Evolutionary conservation across 2,113 vertebrate species (phyloP), one percentile per base, ranked within the genome.

Genomic region (Hyaena hyaena): DNA sequence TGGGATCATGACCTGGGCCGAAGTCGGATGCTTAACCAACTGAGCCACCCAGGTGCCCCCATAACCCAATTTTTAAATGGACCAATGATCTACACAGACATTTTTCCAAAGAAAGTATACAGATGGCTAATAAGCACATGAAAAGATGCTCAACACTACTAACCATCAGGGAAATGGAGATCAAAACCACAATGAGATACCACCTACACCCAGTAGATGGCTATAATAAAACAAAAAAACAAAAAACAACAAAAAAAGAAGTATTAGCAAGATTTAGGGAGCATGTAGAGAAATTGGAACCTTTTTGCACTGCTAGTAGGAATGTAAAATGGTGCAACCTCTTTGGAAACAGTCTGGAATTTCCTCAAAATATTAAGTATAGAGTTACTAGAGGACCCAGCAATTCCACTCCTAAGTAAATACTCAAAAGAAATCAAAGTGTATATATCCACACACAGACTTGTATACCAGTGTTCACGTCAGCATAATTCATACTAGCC

Each of bases 321-420:
- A 76, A 48, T 69, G 66, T 77, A 81, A 90, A 92, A 58, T 65
- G 17, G 7, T 35, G 33, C 26, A 39, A 5, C 39, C 61, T 77
- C 24, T 80, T 86, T 77, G 55, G 31, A 85, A 43, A 58, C 17
- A 82, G 19, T 79, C 50, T 43, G 33, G 15, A n/a, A 74, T 33
- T 80, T 92, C 61, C 94, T 58, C 65, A 45, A 63, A 96, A 89
- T 85, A 69, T 63, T 83, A 89, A 90, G 69, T 43, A 35, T 14
- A 35, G 48, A 95, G 39, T 80, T 53, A 69, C 21, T 61, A 28
- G 55, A 48, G 85, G 48, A 74, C 48, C 77, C 48, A 39, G 65
- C 15, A 61, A 68, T 76, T 94, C 58, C 26, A 66, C 63, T 88
- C 28, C n/a, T 61, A 39, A 26, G 9, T 63, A 73, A 74, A 45